Percentiles rank a stretch among this genome's conserved stretches.
These are phyloP conservation scores for Rhabditoides inermis DNA, from an alignment of 2,888 invertebrate genomes.

Conservation along the genomic window DNA sequence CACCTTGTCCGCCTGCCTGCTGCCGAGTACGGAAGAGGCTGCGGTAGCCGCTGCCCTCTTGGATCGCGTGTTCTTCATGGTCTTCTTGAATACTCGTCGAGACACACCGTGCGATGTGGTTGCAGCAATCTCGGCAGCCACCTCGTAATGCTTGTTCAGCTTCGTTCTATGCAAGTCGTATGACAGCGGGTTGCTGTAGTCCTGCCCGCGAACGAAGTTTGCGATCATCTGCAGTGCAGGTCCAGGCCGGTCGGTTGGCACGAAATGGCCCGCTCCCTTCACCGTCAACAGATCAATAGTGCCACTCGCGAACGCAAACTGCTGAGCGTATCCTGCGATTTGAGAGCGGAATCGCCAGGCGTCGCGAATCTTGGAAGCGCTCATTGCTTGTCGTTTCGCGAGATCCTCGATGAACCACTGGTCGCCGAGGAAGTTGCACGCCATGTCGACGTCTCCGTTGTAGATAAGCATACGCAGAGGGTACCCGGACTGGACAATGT, in stretches of 20 bases:
- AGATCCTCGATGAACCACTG: not conserved
- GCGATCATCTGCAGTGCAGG: slow-evolving; percentile 1
- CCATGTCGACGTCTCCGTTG: slow-evolving; percentile 19
- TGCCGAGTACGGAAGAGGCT: not conserved
- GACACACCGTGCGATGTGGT: too few species aligned
- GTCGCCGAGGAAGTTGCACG: not conserved
- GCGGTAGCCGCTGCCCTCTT: too few species aligned
- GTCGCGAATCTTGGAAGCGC: not conserved
- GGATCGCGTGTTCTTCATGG: too few species aligned
- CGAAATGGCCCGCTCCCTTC: not conserved
- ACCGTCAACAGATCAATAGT: not conserved
- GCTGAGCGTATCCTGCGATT: slow-evolving; percentile 1
- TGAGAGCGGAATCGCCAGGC: slow-evolving; percentile 1
- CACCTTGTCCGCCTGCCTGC: slow-evolving; percentile 41
- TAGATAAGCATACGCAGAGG: slow-evolving; percentile 16
- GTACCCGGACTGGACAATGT: too few species aligned
- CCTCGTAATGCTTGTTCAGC: slow-evolving; percentile 10
- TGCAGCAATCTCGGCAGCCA: too few species aligned
- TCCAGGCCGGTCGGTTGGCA: not conserved
- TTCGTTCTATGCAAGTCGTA: slow-evolving; percentile 5
- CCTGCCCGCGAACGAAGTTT: not conserved
- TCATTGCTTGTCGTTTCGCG: not conserved
- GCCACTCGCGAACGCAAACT: not conserved
- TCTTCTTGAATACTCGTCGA: too few species aligned
- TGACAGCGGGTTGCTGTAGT: not conserved